Percentiles rank a stretch among this genome's conserved stretches.
These are phyloP conservation scores for Elanus axillaris DNA, from an alignment of 2,113 vertebrate genomes.

Conservation along the genomic window DNA sequence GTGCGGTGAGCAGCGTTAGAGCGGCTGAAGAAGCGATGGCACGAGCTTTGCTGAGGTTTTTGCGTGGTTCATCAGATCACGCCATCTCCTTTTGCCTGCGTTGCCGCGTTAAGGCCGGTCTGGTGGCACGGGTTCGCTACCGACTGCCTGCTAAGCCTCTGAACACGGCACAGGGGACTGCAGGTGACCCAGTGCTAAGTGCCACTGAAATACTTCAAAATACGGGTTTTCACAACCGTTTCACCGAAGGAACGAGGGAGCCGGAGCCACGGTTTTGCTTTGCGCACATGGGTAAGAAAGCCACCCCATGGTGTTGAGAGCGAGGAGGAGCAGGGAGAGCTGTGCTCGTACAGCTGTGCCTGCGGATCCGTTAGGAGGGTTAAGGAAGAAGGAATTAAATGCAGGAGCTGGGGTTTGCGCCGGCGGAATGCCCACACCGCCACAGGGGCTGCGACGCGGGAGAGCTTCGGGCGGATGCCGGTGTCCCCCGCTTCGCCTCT, in stretches of 20 bases:
- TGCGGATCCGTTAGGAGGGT: fast-evolving
- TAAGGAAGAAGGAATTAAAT: fast-evolving
- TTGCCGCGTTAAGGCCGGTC: neutral
- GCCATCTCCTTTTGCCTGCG: fast-evolving
- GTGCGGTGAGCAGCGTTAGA: neutral
- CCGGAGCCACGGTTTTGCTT: neutral
- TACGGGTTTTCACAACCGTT: neutral
- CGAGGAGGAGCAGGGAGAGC: neutral
- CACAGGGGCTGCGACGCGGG: fast-evolving
- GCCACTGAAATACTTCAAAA: neutral
- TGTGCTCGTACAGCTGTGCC: neutral
- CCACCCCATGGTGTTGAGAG: fast-evolving
- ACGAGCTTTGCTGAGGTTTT: neutral
- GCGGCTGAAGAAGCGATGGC: neutral
- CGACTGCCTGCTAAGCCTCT: neutral
- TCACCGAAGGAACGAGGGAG: neutral
- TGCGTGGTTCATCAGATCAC: no score
- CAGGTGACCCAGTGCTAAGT: neutral
- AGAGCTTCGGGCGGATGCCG: neutral
- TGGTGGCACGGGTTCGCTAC: neutral
- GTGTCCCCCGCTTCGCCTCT: neutral
- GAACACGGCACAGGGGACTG: fast-evolving
- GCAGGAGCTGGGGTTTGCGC: neutral
- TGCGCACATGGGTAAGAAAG: neutral
- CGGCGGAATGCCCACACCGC: fast-evolving